phyloP scores from a whole-genome alignment of 2,113 vertebrate genomes.

The Lepus timidus region DNA sequence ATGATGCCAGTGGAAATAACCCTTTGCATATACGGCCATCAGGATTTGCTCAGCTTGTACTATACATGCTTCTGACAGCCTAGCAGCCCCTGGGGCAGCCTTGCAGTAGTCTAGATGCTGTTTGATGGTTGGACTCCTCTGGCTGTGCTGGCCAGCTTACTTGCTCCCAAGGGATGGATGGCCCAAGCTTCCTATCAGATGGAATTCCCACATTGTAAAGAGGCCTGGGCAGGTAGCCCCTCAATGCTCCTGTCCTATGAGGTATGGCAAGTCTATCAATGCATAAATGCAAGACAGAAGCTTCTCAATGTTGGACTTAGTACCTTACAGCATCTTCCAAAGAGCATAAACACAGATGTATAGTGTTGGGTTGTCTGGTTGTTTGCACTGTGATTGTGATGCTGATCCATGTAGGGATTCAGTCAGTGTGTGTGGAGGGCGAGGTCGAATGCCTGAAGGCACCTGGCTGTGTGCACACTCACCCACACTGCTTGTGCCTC shows the following conservation, averaged over 20 bases:
- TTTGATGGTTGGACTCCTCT: accelerated
- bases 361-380: not conserved
- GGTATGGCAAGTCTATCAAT: not conserved
- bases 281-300: too few species aligned
- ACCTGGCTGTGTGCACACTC: accelerated
- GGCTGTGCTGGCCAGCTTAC: not conserved
- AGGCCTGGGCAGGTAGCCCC: not conserved
- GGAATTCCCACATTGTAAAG: not conserved
- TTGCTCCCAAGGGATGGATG: accelerated
- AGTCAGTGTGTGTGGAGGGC: not conserved
- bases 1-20: not conserved
- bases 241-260: not conserved
- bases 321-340: not conserved
- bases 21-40: not conserved
- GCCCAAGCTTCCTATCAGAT: not conserved
- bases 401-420: not conserved
- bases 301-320: not conserved
- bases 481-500: accelerated
- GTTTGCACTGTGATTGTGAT: not conserved
- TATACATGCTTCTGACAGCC: accelerated
- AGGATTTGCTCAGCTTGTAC: accelerated
- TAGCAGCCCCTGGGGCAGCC: accelerated
- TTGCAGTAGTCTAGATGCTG: accelerated
- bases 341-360: not conserved
- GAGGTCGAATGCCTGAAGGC: not conserved